phyloP scores from a whole-genome alignment of 2,113 vertebrate genomes.

The Loxodonta africana region DNA sequence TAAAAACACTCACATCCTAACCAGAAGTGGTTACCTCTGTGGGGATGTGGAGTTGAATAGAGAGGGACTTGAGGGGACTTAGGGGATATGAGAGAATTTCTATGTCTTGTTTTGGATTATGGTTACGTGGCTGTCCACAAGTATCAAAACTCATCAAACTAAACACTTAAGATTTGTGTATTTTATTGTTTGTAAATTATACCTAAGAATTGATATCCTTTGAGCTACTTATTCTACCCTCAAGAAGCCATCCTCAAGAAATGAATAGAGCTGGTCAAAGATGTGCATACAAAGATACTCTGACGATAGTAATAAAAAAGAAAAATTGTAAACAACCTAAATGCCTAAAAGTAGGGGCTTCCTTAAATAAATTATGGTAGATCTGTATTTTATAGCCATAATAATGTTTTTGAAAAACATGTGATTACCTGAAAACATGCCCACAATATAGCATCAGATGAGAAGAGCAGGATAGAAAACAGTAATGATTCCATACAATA shows the following conservation, averaged over 20 bases:
- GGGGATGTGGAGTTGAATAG: neutral
- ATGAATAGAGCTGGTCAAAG: neutral
- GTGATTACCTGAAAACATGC: neutral
- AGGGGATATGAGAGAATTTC: neutral
- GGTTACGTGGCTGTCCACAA: neutral
- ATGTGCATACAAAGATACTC: neutral
- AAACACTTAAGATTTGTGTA: neutral
- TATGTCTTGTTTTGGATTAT: neutral
- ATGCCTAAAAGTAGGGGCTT: neutral
- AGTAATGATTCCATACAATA: neutral
- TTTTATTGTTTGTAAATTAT: neutral
- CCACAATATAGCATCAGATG: conserved; percentile 1
- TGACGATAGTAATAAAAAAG: neutral
- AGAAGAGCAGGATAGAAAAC: neutral
- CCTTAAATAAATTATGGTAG: conserved; percentile 9
- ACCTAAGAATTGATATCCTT: conserved; percentile 1
- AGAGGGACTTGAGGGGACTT: neutral
- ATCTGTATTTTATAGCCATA: neutral
- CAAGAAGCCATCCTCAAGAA: conserved; percentile 22
- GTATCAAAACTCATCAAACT: neutral
- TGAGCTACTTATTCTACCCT: neutral
- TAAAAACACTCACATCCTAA: neutral
- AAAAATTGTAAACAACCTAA: neutral
- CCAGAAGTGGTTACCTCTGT: neutral
- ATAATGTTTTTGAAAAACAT: conserved; percentile 20